Conservation (phyloP, 2,113 vertebrate species). For the Monarcha castaneiventris region DNA sequence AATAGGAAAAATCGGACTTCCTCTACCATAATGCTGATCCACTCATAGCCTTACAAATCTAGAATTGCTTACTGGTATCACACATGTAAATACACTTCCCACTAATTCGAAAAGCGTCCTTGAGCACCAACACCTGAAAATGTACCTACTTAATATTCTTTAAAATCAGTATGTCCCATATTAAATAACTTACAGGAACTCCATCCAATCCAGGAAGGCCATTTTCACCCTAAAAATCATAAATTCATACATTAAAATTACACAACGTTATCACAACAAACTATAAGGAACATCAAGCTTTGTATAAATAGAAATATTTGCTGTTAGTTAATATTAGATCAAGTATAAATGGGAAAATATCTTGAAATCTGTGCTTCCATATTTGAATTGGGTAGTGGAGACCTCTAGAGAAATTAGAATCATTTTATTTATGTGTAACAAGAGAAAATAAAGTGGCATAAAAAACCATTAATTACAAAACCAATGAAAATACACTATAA, state of each 20-base stretch:
- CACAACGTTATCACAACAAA: neutral
- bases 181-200: slow-evolving; percentile 76
- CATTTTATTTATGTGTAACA: neutral
- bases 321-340: neutral
- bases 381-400: neutral
- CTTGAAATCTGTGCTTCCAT: neutral
- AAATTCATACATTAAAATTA: neutral
- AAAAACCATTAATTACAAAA: neutral
- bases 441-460: neutral
- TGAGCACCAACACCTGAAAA: neutral
- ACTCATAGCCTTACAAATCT: neutral
- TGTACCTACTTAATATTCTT: neutral
- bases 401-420: neutral
- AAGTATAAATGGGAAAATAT: neutral
- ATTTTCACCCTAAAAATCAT: slow-evolving; percentile 73
- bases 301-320: neutral
- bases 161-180: neutral
- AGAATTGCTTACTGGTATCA: neutral
- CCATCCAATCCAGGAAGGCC: slow-evolving; percentile 82
- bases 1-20: neutral
- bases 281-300: neutral
- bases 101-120: neutral
- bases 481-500: neutral
- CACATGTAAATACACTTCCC: neutral
- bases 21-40: neutral